Conservation (phyloP, 2,113 vertebrate genomes). For the Naja naja region DNA sequence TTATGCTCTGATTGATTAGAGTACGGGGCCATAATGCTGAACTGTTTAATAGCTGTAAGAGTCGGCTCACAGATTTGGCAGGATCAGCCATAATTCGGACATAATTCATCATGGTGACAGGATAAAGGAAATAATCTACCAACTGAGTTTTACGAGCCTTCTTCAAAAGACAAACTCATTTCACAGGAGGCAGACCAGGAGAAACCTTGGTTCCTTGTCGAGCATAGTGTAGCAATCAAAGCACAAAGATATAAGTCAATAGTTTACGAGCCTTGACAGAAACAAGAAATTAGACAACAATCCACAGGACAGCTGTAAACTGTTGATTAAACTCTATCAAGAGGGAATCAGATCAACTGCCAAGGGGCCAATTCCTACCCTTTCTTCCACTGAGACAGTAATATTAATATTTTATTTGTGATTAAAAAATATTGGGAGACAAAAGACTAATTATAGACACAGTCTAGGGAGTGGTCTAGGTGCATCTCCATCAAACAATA, state of each 20-base stretch:
- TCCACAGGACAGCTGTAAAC: background rate
- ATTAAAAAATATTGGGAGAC: background rate
- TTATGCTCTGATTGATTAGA: background rate
- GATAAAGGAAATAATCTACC: background rate
- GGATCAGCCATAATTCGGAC: background rate
- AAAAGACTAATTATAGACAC: background rate
- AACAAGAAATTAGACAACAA: background rate
- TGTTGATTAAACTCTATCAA: background rate
- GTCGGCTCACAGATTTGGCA: background rate
- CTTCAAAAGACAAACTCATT: background rate
- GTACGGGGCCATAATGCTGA: background rate
- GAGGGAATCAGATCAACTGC: background rate
- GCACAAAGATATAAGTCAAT: background rate
- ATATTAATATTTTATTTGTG: background rate
- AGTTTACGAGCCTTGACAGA: background rate
- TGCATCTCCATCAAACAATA: background rate
- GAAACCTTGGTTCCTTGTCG: background rate
- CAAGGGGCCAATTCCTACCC: background rate
- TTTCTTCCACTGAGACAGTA: background rate
- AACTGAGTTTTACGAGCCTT: background rate
- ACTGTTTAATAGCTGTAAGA: background rate
- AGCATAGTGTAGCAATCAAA: background rate
- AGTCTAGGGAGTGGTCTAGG: background rate
- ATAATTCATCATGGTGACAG: background rate
- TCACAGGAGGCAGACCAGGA: background rate